A percentile compares a stretch with the other conserved stretches of the same genome.
These are phyloP conservation scores for Eupithecia insigniata DNA, from an alignment of 2,888 invertebrate species.

Conservation along the genomic window DNA sequence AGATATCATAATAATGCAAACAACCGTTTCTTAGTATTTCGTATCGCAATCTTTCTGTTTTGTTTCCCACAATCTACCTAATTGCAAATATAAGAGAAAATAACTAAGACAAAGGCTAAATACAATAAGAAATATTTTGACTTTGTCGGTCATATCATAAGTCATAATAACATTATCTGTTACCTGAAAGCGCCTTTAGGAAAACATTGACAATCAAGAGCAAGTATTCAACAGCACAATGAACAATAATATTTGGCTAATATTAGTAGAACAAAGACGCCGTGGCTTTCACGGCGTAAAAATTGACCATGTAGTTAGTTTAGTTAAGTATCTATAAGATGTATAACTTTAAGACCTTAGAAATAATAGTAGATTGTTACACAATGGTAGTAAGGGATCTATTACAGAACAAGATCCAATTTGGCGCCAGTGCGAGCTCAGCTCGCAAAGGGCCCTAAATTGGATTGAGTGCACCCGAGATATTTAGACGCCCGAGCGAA, in stretches of 20 bases:
- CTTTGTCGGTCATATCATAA: constrained; percentile 10
- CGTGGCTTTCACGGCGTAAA: not conserved
- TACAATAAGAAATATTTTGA: constrained; percentile 28
- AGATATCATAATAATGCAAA: constrained; percentile 43
- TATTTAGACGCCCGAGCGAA: too few relatives aligned
- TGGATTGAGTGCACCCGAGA: too few relatives aligned
- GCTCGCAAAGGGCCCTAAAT: too few relatives aligned
- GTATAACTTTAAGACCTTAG: too few relatives aligned
- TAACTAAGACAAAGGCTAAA: constrained; percentile 19
- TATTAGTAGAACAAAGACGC: not conserved
- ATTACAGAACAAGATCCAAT: too few relatives aligned
- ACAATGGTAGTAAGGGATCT: too few relatives aligned
- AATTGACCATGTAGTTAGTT: too few relatives aligned
- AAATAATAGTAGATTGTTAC: too few relatives aligned
- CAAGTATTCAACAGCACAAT: constrained; percentile 6
- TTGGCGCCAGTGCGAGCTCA: too few relatives aligned
- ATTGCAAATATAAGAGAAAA: constrained; percentile 30
- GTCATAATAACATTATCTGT: constrained; percentile 17
- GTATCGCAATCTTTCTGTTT: constrained; percentile 35
- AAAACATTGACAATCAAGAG: constrained; percentile 17
- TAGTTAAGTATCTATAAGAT: too few relatives aligned
- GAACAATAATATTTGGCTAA: not conserved
- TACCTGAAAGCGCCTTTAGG: constrained; percentile 30
- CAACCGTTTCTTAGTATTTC: constrained; percentile 36
- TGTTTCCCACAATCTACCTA: constrained; percentile 27